Evolutionary conservation across 2,797 vertebrate genomes (phyloP), one percentile per base, ranked within the genome.

Genomic region (Yasuhikotakia modesta): DNA sequence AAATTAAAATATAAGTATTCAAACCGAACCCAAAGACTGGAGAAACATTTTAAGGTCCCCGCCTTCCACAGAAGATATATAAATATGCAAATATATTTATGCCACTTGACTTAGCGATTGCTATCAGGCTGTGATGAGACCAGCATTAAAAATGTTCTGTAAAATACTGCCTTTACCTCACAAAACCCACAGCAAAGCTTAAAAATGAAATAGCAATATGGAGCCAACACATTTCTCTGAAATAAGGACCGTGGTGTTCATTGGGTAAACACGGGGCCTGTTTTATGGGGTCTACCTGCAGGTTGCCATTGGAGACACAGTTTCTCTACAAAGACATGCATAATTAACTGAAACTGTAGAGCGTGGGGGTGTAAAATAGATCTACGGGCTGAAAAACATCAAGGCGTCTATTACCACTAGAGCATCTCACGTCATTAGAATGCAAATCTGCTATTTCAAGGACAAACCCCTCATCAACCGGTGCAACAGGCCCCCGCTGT

Each of bases 331-430:
- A 71, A 88, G 80, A 87, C 83, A 83, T 82, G 71, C 89, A 84
- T 87, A 91, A 87, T 86, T 87, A 88, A 87, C 86, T 81, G 83
- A 78, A 82, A 86, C 79, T 83, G 78, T 71, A 75, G 79, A 50
- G 78, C 65, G 78, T 78, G 71, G 78, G 69, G 83, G 74, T 82
- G 83, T 80, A 79, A 76, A 75, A 71, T 71, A 86, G 83, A 83
- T 86, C 83, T 81, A 84, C 61, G 78, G 78, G 75, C 74, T 64
- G 67, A 83, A 83, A 78, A 83, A 87, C 88, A 91, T 92, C 87
- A 91, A 91, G 88, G 86, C 84, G 83, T 65, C 73, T 79, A 83
- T 82, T 79, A 79, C 67, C 69, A 72, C 50, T 45, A 63, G 82
- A 82, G 72, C 73, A 81, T 81, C 64, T 81, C 79, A 58, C 57